Evolutionary conservation across 2,888 invertebrate genomes (phyloP), one percentile per base, ranked within the genome.

Genomic region (Drosophila dives): DNA sequence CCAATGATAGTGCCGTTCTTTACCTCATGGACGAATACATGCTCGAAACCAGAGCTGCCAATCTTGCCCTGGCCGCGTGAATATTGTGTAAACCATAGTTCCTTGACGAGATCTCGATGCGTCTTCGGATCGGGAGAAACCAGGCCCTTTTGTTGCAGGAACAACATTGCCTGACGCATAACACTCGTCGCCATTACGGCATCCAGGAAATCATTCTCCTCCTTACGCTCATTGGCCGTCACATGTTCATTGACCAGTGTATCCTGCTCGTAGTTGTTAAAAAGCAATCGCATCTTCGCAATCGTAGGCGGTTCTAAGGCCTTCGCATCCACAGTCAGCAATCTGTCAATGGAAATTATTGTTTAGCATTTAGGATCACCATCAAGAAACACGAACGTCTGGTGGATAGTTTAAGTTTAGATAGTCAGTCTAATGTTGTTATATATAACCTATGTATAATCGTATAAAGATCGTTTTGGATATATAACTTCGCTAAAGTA

Each of bases 31-130:
- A 98, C 95, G 92, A 98, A 98, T 29, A 98, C 95, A 90, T 99
- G 98, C 92, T 99, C 98, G 91, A 98, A 98, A 2, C 98, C 98
- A 45, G 97, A 97, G 83, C 98, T 98, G 70, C 98, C 97, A 29
- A 97, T 95, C 90, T 95, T 95, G 34, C 97, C 96, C 86, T 95
- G 94, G 36, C 97, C 96, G 73, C 98, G 94, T 0, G 97, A 96
- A 91, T 98, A 99, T 81, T 97, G 94, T 38, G 95, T 95, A 90
- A 97, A 97, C 97, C 97, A 97, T 15, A 97, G 92, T 74, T 95
- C 95, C 89, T 96, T 95, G 12, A 97, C 92, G n/a, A 95, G 94
- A 85, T 96, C 96, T 74, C 95, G 95, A 91, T 97, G 97, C 42
- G 95, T 95, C 86, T 94, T 94, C 0, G 95, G 95, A 91, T 96